Evolutionary conservation across 2,113 vertebrate genomes (phyloP).

Genomic region (Anhinga anhinga): DNA sequence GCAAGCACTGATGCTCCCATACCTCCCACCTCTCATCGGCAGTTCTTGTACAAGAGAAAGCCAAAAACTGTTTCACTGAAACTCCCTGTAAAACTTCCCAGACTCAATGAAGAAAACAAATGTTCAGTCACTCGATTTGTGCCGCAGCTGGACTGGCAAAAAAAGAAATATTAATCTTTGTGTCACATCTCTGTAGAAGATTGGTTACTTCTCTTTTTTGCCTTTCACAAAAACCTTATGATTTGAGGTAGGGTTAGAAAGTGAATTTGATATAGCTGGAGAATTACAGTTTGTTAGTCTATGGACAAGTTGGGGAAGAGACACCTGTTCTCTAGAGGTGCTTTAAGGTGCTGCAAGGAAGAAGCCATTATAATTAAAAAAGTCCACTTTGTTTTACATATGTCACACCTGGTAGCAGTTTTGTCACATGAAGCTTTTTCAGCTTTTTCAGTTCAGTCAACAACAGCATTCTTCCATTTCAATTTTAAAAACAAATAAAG

Average conservation of each 20-base stretch:
- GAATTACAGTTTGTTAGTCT: background rate
- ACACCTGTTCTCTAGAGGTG: background rate
- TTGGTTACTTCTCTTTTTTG: background rate
- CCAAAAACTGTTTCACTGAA: background rate
- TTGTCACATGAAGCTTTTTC: background rate
- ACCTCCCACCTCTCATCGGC: rapidly evolving
- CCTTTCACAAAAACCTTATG: background rate
- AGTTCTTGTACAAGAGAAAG: background rate
- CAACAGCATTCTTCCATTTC: background rate
- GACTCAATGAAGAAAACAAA: background rate
- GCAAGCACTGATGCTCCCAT: background rate
- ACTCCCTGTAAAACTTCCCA: background rate
- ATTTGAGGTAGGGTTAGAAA: background rate
- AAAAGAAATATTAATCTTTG: background rate
- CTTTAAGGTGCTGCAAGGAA: background rate
- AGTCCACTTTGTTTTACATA: background rate
- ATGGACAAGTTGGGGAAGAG: background rate
- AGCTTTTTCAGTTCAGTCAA: too few relatives aligned
- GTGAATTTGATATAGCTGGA: background rate
- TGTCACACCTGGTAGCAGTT: background rate
- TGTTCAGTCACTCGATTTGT: background rate
- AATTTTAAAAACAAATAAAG: background rate
- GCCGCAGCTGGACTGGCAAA: background rate
- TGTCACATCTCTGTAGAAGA: background rate
- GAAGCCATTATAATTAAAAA: background rate